Conservation (phyloP, 1,140 invertebrate species). For the Conus ventricosus region DNA sequence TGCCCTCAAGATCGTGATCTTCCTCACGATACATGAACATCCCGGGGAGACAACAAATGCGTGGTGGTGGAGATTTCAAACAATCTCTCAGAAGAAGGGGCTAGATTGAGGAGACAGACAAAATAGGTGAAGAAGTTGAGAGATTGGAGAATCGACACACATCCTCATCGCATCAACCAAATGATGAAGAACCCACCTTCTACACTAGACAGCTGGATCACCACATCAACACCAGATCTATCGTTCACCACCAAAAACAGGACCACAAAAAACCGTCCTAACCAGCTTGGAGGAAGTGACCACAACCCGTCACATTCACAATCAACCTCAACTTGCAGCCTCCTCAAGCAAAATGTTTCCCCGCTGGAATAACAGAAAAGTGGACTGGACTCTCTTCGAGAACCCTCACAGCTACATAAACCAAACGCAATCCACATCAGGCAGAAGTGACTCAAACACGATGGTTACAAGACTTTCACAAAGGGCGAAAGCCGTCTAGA, state of each 20-base stretch:
- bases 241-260: slow-evolving; percentile 13
- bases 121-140: slow-evolving; percentile 7
- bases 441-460: no score
- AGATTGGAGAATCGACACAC: slow-evolving; percentile 7
- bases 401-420: no score
- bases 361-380: no score
- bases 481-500: no score
- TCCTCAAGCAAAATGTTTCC: neutral
- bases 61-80: slow-evolving; percentile 8
- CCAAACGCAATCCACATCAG: no score
- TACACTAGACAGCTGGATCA: slow-evolving; percentile 31
- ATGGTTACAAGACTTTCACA: no score
- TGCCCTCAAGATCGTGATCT: slow-evolving; percentile 25
- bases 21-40: slow-evolving; percentile 6
- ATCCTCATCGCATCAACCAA: slow-evolving; percentile 32
- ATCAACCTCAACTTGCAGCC: neutral
- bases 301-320: slow-evolving; percentile 15
- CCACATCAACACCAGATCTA: neutral
- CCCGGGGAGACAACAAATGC: neutral
- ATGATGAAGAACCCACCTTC: slow-evolving; percentile 26
- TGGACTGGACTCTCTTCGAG: no score
- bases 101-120: slow-evolving; percentile 27
- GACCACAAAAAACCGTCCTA: slow-evolving; percentile 2
- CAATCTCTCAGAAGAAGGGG: neutral
- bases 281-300: slow-evolving; percentile 27